Evolutionary conservation across 2,113 vertebrate genomes (phyloP), one percentile per base, ranked within the genome.

Genomic region (Merops nubicus): DNA sequence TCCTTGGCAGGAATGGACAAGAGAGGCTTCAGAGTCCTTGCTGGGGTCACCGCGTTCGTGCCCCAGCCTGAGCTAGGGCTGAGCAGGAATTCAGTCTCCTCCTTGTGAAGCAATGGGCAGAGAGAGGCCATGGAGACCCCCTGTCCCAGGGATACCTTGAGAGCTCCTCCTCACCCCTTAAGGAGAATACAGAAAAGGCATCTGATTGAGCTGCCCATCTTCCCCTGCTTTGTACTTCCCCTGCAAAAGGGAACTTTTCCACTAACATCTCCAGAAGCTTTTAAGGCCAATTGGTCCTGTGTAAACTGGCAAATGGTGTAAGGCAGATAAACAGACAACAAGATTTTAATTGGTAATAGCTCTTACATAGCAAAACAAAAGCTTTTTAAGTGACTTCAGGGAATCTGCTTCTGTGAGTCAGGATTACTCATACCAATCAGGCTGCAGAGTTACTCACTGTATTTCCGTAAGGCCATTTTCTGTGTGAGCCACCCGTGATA

Each of bases 1-100:
- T 62, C 33, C 47, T 59, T 54, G 4, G 43, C 38, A 82, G 28
- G 7, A 87, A 51, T 5, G 14, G 34, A 50, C 21, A 90, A 90
- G 34, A 45, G 15, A 33, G 21, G 34, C 11, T 68, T 59, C 43
- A 59, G 38, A 47, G 34, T 75, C 38, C 34, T 63, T 63, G 19
- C 9, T 76, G 50, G 18, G 29, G n/a, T 74, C 13, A 26, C 15
- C 31, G 34, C 0, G 0, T 25, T 45, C 40, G 19, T 51, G 17
- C 4, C 5, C 8, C 36, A 90, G 22, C 12, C 29, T 59, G 14
- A 22, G 9, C 14, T 36, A 85, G 16, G 16, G 5, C 47, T 33
- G 4, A 45, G 6, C 26, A 42, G 51, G 48, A 81, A 9, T 13
- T 59, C 60, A 8, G 20, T 34, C 19, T 45, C 79, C 78, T 70